Percentiles rank a stretch among this genome's conserved stretches.
phyloP scores from a whole-genome alignment of 1,140 invertebrate genomes.

The Vanessa tameamea region DNA sequence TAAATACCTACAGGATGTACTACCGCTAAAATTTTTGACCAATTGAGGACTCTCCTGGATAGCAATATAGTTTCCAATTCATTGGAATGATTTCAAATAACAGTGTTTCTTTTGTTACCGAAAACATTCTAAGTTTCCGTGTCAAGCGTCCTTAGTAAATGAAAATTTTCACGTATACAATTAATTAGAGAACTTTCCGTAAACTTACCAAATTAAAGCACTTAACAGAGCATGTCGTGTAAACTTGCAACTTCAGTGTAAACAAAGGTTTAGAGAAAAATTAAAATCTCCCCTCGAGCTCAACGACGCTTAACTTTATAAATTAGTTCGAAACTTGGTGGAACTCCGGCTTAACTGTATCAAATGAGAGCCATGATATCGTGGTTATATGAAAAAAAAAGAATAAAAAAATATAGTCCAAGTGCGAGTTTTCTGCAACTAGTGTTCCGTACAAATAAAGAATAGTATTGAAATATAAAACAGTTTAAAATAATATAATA shows the following conservation, averaged over 20 bases:
- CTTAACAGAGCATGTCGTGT: constrained; percentile 4
- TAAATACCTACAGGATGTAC: too few species aligned
- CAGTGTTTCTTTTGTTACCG: too few species aligned
- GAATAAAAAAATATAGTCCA: not conserved
- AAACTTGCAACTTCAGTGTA: constrained; percentile 18
- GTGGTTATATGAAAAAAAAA: not conserved
- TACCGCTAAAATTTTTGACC: too few species aligned
- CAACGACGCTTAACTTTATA: constrained; percentile 4
- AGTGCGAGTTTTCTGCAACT: not conserved
- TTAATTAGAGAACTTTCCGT: constrained; percentile 8
- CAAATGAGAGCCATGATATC: not conserved
- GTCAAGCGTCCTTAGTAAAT: not conserved
- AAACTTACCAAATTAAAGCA: constrained; percentile 5
- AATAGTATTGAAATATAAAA: too few species aligned
- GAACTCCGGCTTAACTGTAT: constrained; percentile 9
- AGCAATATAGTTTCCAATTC: too few species aligned
- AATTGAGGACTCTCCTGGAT: too few species aligned
- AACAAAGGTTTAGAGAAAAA: constrained; percentile 12
- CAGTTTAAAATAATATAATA: too few species aligned
- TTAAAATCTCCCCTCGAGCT: constrained; percentile 9
- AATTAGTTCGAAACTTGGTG: constrained; percentile 3
- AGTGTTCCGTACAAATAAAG: not conserved
- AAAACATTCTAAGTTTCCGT: not conserved
- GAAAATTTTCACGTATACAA: not conserved
- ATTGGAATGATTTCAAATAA: too few species aligned